Evolutionary conservation across 1,140 invertebrate genomes (phyloP), one percentile per base, ranked within the genome.

Genomic region (Conus betulinus): DNA sequence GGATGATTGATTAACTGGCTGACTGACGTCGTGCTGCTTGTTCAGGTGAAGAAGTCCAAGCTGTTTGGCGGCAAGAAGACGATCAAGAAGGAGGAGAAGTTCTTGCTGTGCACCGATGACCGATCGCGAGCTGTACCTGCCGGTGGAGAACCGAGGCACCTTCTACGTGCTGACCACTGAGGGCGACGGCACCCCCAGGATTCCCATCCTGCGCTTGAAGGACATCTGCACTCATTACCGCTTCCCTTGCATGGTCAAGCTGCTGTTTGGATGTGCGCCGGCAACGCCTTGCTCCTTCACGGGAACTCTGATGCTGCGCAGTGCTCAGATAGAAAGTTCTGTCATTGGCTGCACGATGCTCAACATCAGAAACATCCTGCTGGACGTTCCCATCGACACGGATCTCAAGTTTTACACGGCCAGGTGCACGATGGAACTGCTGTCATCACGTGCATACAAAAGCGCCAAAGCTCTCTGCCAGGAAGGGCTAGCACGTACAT

Each of bases 31-130:
- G 0, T 74, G 67, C 8, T 60, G 67, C 5, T 4, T 52, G 63
- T 27, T 5, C 90, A 88, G 87, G 87, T 87, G 84, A 90, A 85
- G 25, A 90, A 92, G 85, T 88, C 87, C 55, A 88, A 82, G 20
- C 53, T 88, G 15, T 89, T 92, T n/a, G 71, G 89, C 60, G 87
- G 90, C 63, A 85, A 78, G 25, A 90, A 90, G 85, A 63, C 87
- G 23, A 84, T 88, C 15, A 88, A 83, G 23, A 67, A 78, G 60
- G 90, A 90, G 57, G 92, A 91, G 53, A 91, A 90, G 51, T 93
- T 90, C 63, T 81, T 93, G 6, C 81, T 90, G 84, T 93, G 93
- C 82, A 91, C 89, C 4, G 93, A 93, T 84, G 90, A 93, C 17
- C 10, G 93, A 93, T 60, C 76, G 93, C 63, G 93, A 93, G 86